Base-by-base conservation (phyloP, 2,888 invertebrate genomes). In the Sepioteuthis lessoniana region DNA sequence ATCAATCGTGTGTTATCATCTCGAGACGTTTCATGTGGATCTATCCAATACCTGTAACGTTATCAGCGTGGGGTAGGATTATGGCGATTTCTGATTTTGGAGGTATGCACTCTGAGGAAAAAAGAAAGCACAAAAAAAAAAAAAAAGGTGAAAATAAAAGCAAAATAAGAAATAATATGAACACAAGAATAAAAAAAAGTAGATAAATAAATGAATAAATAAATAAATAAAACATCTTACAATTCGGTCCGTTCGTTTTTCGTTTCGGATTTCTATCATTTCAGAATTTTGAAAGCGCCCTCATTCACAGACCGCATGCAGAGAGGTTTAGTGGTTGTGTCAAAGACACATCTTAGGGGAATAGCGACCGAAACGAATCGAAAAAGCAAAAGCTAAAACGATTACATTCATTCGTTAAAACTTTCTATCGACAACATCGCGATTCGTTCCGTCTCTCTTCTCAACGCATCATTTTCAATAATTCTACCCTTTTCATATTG, bases 251-350 rank as follows among this genome's bases (percentile, higher is more conserved):
- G 76, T 76, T 76, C 76, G 76, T 76, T n/a, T 76, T 76, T 76
- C 76, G n/a, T 76, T 76, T 16, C n/a, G n/a, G 13, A 76, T 76
- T 76, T n/a, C 76, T 76, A 76, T 76, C 76, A 76, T 31, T n/a
- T 76, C 76, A 21, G n/a, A 31, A n/a, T n/a, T 76, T 76, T n/a
- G 76, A 76, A 76, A 76, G n/a, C n/a, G 8, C 76, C 76, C 76
- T n/a, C 76, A 76, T 76, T 76, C n/a, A 76, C n/a, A n/a, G n/a
- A 21, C 76, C n/a, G 10, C 76, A n/a, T 76, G 76, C 19, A 13
- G 76, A 76, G 76, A 76, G 76, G 76, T 76, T 76, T 76, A 76
- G 76, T 76, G 76, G 76, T 76, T 76, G 13, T 76, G n/a, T 76
- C 16, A 76, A 76, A 76, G n/a, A 76, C n/a, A n/a, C 76, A 76